These are phyloP conservation scores for Chaetorhynchus papuensis DNA, from an alignment of 2,113 vertebrate species.

Conservation along the genomic window DNA sequence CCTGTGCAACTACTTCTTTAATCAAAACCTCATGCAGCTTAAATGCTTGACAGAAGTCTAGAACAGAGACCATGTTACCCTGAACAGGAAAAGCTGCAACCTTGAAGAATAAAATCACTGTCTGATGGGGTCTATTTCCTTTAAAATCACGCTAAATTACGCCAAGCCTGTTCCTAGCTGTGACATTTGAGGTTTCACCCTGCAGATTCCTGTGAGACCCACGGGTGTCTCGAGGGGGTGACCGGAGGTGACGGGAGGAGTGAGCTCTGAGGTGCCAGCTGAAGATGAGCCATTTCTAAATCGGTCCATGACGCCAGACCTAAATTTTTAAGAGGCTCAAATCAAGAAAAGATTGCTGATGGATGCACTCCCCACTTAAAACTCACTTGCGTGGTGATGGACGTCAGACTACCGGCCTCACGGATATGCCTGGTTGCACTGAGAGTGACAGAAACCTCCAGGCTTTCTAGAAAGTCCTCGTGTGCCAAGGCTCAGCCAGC, in stretches of 20 bases:
- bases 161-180: not conserved
- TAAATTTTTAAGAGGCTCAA: slow-evolving; percentile 50
- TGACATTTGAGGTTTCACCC: not conserved
- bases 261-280: not conserved
- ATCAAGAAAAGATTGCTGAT: slow-evolving; percentile 22
- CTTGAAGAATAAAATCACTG: slow-evolving; percentile 4
- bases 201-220: not conserved
- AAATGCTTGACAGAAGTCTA: slow-evolving; percentile 26
- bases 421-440: not conserved
- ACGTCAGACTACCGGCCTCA: slow-evolving; percentile 16
- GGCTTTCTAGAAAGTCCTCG: not conserved
- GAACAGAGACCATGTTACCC: not conserved
- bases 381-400: not conserved
- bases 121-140: not conserved
- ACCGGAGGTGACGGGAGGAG: not conserved
- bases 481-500: not conserved
- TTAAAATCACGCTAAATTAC: not conserved
- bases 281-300: slow-evolving; percentile 33
- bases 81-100: not conserved
- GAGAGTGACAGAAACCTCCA: not conserved
- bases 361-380: not conserved
- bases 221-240: not conserved
- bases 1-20: slow-evolving; percentile 39
- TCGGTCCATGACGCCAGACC: not conserved
- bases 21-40: slow-evolving; percentile 47